phyloP scores from a whole-genome alignment of 2,888 invertebrate species.

The Hemistola chrysoprasaria region DNA sequence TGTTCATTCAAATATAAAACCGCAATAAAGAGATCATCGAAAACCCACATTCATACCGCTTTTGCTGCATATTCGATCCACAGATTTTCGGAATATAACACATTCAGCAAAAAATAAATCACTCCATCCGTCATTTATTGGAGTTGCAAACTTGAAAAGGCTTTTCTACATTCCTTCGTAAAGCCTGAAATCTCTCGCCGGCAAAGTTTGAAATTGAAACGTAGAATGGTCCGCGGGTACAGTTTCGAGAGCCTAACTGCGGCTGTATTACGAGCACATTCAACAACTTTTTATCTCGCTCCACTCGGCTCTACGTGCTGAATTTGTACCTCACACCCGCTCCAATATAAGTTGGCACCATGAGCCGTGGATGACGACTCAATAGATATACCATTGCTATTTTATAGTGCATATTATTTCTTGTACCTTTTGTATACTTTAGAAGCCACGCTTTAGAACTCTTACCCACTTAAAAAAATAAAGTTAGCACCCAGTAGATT shows the following conservation, averaged over 20 bases:
- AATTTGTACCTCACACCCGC: slow-evolving; percentile 17
- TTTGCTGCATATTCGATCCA: too few relatives aligned
- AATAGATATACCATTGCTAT: too few relatives aligned
- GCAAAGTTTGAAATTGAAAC: slow-evolving; percentile 19
- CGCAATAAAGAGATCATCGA: too few relatives aligned
- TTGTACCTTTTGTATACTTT: too few relatives aligned
- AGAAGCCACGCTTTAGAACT: too few relatives aligned
- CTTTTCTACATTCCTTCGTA: slow-evolving; percentile 3
- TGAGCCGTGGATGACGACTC: neutral
- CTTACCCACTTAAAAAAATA: too few relatives aligned
- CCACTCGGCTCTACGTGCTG: slow-evolving; percentile 9
- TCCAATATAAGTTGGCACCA: slow-evolving; percentile 17
- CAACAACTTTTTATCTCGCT: slow-evolving; percentile 20
- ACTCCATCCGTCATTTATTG: neutral
- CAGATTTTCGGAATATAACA: neutral
- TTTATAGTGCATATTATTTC: too few relatives aligned
- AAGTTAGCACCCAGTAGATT: too few relatives aligned
- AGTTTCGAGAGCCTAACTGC: slow-evolving; percentile 15
- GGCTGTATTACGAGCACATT: slow-evolving; percentile 23
- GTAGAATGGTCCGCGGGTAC: slow-evolving; percentile 11
- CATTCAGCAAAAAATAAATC: neutral
- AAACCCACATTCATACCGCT: too few relatives aligned
- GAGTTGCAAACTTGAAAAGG: slow-evolving; percentile 3
- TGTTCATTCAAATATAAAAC: too few relatives aligned
- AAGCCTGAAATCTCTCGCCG: slow-evolving; percentile 9